Percentiles rank a stretch among this genome's conserved stretches.
phyloP scores from a whole-genome alignment of 2,113 vertebrate species.

The Ardeotis arabs region DNA sequence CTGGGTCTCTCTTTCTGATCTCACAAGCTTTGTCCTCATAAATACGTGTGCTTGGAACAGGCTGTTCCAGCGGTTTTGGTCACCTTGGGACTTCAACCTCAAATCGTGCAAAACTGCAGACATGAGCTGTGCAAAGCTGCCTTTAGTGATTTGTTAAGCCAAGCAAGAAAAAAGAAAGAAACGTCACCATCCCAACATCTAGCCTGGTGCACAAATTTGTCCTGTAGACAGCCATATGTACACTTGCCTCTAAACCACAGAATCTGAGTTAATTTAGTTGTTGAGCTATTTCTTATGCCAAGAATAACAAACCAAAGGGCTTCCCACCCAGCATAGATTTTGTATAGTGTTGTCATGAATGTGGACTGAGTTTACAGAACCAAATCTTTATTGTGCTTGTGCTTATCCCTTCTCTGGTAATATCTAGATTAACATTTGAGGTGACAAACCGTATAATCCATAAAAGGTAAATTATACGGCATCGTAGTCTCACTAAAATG shows the following conservation, averaged over 20 bases:
- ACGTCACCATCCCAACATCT: not conserved
- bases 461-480: not conserved
- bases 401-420: not conserved
- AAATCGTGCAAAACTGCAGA: not conserved
- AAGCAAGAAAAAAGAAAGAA: not conserved
- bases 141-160: not conserved
- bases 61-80: not conserved
- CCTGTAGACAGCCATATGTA: not conserved
- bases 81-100: not conserved
- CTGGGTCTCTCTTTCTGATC: not conserved
- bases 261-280: not conserved
- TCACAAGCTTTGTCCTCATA: not conserved
- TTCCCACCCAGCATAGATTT: not conserved
- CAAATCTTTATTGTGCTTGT: not conserved
- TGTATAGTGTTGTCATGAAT: not conserved
- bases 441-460: not conserved
- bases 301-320: not conserved
- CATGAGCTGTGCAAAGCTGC: not conserved
- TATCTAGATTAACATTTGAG: not conserved
- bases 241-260: not conserved
- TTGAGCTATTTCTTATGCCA: not conserved
- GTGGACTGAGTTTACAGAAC: not conserved
- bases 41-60: not conserved
- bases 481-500: not conserved
- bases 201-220: not conserved